Evolutionary conservation across 2,113 vertebrate species (phyloP), one percentile per base, ranked within the genome.

Genomic region (Agapornis roseicollis): DNA sequence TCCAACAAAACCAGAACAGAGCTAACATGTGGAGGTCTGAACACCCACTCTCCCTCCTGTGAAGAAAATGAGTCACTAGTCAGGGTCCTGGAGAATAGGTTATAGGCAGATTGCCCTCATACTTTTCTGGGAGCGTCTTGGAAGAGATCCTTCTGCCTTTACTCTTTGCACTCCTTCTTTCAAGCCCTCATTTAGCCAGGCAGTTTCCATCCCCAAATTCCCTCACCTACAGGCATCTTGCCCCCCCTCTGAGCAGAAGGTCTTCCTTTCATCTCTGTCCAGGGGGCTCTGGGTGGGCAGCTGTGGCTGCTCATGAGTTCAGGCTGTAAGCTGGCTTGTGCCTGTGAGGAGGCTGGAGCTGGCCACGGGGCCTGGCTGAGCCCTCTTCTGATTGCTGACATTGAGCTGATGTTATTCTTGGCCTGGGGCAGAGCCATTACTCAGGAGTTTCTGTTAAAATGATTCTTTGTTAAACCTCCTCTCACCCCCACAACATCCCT

Each of bases 341-440:
- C 93, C 79, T 94, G 31, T 65, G 89, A 94, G 93, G 97, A 97
- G 93, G 86, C 87, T 95, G 86, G 70, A 95, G 70, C 89, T 64
- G 90, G 73, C 95, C 69, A 23, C 56, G 93, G 85, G 95, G 94
- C 94, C 94, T 85, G 86, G 68, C 98, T 97, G 97, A 97, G 94
- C 92, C 97, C 74, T 97, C 95, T 97, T 98, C 97, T 98, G 98
- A 98, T 98, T 98, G 98, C 98, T 94, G 98, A 97, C 98, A 96
- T 96, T 95, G 98, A 98, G 97, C 98, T 98, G 98, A 98, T 98
- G 98, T 99, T 98, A 98, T 98, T 98, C 97, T 99, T 99, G 98
- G 98, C 98, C 79, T 73, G 20, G 89, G 91, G 44, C 63, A 74
- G 90, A 97, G 94, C 95, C 84, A 98, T 98, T 98, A 98, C 97